These are phyloP conservation scores for Syngnathus acus DNA, from an alignment of 2,797 vertebrate species.

Conservation along the genomic window DNA sequence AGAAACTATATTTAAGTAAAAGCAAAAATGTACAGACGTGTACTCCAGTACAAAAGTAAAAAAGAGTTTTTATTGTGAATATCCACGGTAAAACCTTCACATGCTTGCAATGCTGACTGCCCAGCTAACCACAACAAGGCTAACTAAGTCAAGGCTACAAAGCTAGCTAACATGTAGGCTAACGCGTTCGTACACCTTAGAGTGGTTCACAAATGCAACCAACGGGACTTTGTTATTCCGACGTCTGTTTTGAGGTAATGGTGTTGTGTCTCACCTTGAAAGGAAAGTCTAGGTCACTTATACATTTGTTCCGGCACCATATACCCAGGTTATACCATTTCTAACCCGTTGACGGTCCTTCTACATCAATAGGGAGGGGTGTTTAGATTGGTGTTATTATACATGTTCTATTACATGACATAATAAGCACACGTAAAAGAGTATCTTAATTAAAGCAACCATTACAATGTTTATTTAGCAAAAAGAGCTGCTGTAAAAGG, in stretches of 20 bases:
- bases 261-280: conserved; percentile 61
- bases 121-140: conserved; percentile 21
- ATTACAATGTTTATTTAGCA: fast-evolving
- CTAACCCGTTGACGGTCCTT: conserved; percentile 7
- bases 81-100: background rate
- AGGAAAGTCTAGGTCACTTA: conserved; percentile 57
- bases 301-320: conserved; percentile 45
- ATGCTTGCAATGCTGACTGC: conserved; percentile 16
- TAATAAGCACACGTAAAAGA: background rate
- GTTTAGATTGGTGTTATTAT: too few relatives aligned
- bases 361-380: conserved; percentile 5
- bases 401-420: background rate
- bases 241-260: background rate
- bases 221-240: background rate
- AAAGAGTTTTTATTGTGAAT: too few relatives aligned
- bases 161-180: conserved; percentile 19
- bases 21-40: too few relatives aligned
- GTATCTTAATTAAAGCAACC: fast-evolving
- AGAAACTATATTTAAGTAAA: too few relatives aligned
- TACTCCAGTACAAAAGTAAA: too few relatives aligned
- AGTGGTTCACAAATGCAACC: conserved; percentile 7
- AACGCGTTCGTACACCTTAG: background rate
- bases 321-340: conserved; percentile 38
- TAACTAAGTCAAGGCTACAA: conserved; percentile 34
- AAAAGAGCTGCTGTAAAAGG: fast-evolving